Evolutionary conservation across 2,797 vertebrate species (phyloP).

Genomic region (Sus cebifrons): DNA sequence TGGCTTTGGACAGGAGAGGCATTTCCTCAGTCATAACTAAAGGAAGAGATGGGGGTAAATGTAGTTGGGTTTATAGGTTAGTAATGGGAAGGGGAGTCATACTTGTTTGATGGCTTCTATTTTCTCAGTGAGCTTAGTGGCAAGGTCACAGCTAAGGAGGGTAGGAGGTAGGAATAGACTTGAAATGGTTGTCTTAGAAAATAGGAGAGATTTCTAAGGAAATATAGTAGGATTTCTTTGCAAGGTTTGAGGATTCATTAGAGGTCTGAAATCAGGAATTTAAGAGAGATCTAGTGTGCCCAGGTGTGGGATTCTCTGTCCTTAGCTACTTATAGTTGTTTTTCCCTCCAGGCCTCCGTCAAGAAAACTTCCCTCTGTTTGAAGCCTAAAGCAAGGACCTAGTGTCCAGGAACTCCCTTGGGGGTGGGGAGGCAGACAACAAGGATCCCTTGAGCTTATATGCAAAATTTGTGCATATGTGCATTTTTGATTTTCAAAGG

Average conservation of each 20-base stretch:
- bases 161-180: not conserved
- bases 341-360: not conserved
- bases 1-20: not conserved
- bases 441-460: constrained; percentile 52
- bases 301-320: not conserved
- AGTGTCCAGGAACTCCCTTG: constrained; percentile 39
- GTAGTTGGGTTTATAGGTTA: not conserved
- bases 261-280: constrained; percentile 44
- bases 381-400: constrained; percentile 46
- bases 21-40: not conserved
- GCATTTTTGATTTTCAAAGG: constrained; percentile 80
- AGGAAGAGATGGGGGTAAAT: not conserved
- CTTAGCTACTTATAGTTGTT: not conserved
- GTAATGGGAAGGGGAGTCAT: not conserved
- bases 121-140: constrained; percentile 19
- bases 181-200: constrained; percentile 15
- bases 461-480: constrained; percentile 71
- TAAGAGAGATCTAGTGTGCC: not conserved
- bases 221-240: not conserved
- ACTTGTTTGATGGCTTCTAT: not conserved
- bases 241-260: not conserved
- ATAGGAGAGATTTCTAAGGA: constrained; percentile 11
- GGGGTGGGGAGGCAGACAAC: not conserved
- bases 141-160: not conserved
- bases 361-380: constrained; percentile 63